Conservation (phyloP, 2,797 vertebrate species). For the Aratinga solstitialis region DNA sequence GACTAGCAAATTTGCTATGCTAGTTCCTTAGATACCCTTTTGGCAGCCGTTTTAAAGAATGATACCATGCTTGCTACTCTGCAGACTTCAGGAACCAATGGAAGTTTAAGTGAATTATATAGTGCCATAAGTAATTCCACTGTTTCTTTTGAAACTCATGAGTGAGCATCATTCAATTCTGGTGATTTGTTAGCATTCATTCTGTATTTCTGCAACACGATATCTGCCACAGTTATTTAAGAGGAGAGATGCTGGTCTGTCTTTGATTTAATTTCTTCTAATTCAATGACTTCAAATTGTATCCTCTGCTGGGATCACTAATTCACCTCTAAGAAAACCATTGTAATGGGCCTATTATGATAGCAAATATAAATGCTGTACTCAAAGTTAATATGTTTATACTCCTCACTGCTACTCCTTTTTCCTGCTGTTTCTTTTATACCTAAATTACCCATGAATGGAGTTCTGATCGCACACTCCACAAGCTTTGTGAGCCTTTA, state of each 20-base stretch:
- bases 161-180: not conserved
- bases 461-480: not conserved
- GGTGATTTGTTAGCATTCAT: not conserved
- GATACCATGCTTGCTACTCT: not conserved
- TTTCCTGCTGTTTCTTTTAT: not conserved
- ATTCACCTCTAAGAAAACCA: not conserved
- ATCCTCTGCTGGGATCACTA: not conserved
- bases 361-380: not conserved
- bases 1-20: not conserved
- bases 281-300: slow-evolving; percentile 9
- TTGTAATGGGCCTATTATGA: not conserved
- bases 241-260: not conserved
- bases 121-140: not conserved
- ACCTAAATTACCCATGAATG: not conserved
- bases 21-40: not conserved
- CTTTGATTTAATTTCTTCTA: not conserved
- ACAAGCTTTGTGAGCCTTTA: not conserved
- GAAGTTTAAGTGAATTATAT: not conserved
- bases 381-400: not conserved
- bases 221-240: not conserved
- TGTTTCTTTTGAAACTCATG: not conserved
- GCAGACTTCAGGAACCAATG: not conserved
- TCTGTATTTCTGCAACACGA: not conserved
- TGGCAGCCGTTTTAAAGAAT: not conserved
- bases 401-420: not conserved